Percentiles rank a stretch among this genome's conserved stretches.
phyloP scores from a whole-genome alignment of 2,113 vertebrate species.

The Pontoporia blainvillei region DNA sequence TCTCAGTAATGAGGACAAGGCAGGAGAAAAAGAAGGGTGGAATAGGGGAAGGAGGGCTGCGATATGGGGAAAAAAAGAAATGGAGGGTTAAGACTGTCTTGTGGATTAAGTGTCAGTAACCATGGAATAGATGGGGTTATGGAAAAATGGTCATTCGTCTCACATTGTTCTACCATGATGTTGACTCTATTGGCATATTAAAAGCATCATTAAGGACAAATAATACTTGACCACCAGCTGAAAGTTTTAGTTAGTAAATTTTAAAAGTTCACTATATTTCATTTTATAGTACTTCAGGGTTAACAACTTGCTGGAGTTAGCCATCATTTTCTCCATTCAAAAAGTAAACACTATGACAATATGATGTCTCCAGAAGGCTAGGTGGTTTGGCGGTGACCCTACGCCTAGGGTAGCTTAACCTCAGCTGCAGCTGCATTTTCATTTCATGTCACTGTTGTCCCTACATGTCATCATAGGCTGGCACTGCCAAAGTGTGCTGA shows the following conservation, averaged over 20 bases:
- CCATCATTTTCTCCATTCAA: not conserved
- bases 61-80: not conserved
- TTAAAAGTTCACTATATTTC: slow-evolving; percentile 12
- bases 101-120: not conserved
- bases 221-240: not conserved
- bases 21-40: not conserved
- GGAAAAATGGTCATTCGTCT: not conserved
- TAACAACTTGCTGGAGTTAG: not conserved
- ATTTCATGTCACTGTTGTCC: not conserved
- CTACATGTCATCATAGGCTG: not conserved
- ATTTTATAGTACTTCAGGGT: not conserved
- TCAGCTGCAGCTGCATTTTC: not conserved
- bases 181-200: not conserved
- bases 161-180: not conserved
- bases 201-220: slow-evolving; percentile 8
- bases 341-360: not conserved
- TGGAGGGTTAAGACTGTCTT: not conserved
- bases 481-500: too few relatives aligned
- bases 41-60: not conserved
- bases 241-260: slow-evolving; percentile 25
- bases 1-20: not conserved
- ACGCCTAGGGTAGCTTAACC: rapidly evolving
- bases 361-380: not conserved
- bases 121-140: not conserved
- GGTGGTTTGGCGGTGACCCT: not conserved